Evolutionary conservation across 2,888 invertebrate genomes (phyloP), one percentile per base, ranked within the genome.

Genomic region (Pterostichus madidus): DNA sequence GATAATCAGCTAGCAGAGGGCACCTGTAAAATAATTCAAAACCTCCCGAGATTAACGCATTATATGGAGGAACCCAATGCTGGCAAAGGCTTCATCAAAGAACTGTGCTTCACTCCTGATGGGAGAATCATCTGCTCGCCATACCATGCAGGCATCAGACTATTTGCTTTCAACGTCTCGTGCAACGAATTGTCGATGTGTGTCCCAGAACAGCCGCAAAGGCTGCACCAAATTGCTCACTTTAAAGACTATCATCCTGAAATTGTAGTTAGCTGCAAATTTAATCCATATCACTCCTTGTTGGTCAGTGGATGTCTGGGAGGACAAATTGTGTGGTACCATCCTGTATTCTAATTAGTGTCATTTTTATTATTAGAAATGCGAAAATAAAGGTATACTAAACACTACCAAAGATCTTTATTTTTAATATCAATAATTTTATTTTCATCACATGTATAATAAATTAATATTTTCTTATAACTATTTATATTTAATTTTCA

Each of bases 21-120:
- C 78, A 86, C 86, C 44, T 87, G 88, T 84, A 91, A 91, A 86
- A 93, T 95, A 83, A 91, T 94, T 68, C 92, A 93, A 86, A 97
- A 97, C 89, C 91, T 93, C 17, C 94, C 94, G 11, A 92, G 98
- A 61, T 92, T 98, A 75, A 94, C 97, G 5, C 96, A 96, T 89
- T 98, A 93, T 87, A 92, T 94, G 7, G 94, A 96, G 87, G 98
- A 98, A 88, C 95, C 96, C 0, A 97, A 96, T 87, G 95, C 96
- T 11, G 98, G 97, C 0, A 95, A 95, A 85, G 98, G 97, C 0
- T 97, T 96, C 86, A 98, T 98, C 81, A 98, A 98, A 90, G 98
- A 98, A 88, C 91, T 97, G 64, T 96, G 96, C 86, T 98, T 97
- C 89, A 97, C 97, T 0, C 92, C 96, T 0, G 98, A 98, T 88